phyloP scores from a whole-genome alignment of 2,888 invertebrate species.

The Cantharis rufa region DNA sequence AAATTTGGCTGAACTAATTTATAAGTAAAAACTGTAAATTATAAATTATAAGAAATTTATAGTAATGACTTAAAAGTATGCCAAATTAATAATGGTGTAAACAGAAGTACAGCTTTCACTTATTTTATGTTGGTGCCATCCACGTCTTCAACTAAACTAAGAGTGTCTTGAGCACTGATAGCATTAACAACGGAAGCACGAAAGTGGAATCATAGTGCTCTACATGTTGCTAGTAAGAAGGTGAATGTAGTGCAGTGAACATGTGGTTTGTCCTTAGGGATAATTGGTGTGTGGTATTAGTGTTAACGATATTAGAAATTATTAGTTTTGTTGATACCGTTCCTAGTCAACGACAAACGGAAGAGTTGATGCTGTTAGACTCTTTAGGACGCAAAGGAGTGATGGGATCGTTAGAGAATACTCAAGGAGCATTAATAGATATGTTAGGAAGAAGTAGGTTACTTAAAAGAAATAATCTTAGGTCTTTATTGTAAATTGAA shows the following conservation, averaged over 20 bases:
- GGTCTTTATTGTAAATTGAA: not conserved
- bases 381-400: conserved; percentile 70
- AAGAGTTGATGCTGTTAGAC: conserved; percentile 74
- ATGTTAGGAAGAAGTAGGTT: conserved; percentile 81
- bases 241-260: conserved; percentile 45
- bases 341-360: conserved; percentile 70
- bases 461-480: not conserved
- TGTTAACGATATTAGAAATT: conserved; percentile 34
- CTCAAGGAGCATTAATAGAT: conserved; percentile 77
- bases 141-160: conserved; percentile 22
- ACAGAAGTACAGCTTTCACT: conserved; percentile 25
- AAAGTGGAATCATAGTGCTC: conserved; percentile 42
- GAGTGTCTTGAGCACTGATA: conserved; percentile 40
- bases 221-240: conserved; percentile 46
- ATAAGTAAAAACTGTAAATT: not conserved
- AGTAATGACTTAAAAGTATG: conserved; percentile 16
- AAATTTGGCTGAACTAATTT: not conserved
- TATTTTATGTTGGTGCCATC: conserved; percentile 23
- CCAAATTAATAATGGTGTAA: conserved; percentile 19
- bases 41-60: not conserved
- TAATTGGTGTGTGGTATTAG: conserved; percentile 36
- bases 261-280: conserved; percentile 41
- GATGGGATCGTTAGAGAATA: conserved; percentile 58
- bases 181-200: conserved; percentile 43
- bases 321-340: conserved; percentile 48